These are phyloP conservation scores for Monochamus saltuarius DNA, from an alignment of 1,140 invertebrate genomes.

Conservation along the genomic window DNA sequence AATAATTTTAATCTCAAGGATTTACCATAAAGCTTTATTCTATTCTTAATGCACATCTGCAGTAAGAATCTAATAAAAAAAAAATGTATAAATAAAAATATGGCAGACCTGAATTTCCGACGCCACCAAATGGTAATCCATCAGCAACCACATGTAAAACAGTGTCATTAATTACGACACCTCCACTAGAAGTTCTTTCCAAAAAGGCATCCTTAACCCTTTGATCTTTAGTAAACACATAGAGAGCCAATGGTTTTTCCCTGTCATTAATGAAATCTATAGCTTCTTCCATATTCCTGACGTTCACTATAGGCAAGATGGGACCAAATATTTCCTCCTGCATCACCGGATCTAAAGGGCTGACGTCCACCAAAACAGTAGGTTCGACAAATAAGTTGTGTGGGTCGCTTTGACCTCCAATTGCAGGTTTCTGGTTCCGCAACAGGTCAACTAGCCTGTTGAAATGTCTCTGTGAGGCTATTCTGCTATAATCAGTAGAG, in stretches of 20 bases:
- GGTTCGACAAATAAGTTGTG: constrained; percentile 79
- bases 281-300: constrained; percentile 82
- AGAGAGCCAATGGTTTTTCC: constrained; percentile 82
- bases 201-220: constrained; percentile 58
- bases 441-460: constrained; percentile 54
- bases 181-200: constrained; percentile 75
- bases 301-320: constrained; percentile 82
- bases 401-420: constrained; percentile 77
- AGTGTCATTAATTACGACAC: constrained; percentile 79
- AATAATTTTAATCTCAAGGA: no score
- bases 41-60: no score
- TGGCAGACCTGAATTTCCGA: constrained; percentile 61
- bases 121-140: constrained; percentile 79
- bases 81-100: background rate
- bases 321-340: constrained; percentile 95
- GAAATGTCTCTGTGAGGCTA: constrained; percentile 84
- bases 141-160: constrained; percentile 77
- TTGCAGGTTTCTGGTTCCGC: constrained; percentile 66
- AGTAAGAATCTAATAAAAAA: no score
- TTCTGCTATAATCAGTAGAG: constrained; percentile 81
- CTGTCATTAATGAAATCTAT: constrained; percentile 85
- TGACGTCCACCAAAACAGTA: constrained; percentile 78
- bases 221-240: constrained; percentile 72
- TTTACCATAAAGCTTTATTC: no score
- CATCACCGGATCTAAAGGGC: constrained; percentile 76